Evolutionary conservation across 1,140 invertebrate genomes (phyloP).

Genomic region (Phenacoccus solenopsis): DNA sequence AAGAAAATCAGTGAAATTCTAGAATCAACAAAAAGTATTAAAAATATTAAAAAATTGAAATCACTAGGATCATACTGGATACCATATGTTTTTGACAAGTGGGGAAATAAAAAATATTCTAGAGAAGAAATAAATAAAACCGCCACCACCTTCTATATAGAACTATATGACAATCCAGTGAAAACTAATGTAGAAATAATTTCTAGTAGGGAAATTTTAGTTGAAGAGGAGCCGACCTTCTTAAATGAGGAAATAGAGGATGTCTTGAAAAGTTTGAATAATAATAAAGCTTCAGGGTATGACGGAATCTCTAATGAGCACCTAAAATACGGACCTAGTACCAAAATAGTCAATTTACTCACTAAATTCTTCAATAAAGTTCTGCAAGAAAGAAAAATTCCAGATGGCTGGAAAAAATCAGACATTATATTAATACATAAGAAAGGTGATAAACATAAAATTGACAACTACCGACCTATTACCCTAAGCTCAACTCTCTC

Average conservation of each 20-base stretch:
- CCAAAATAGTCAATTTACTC: neutral
- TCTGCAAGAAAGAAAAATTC: conserved; percentile 26
- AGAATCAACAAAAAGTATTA: no score
- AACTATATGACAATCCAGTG: no score
- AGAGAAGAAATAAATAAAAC: no score
- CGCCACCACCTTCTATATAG: no score
- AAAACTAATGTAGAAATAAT: no score
- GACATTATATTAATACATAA: conserved; percentile 30
- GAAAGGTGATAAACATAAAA: conserved; percentile 28
- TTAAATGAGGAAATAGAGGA: neutral
- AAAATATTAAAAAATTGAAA: no score
- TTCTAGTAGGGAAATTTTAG: no score
- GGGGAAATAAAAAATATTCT: no score
- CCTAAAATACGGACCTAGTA: neutral
- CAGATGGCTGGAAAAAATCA: conserved; percentile 26
- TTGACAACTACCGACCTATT: conserved; percentile 31
- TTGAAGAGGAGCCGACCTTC: no score
- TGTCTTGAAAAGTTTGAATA: neutral
- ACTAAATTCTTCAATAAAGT: conserved; percentile 8
- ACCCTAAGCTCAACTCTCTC: conserved; percentile 28
- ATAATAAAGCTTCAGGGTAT: conserved; percentile 18
- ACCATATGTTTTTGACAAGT: no score
- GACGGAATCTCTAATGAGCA: conserved; percentile 13
- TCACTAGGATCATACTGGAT: no score
- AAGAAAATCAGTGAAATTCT: no score